These are phyloP conservation scores for Pogonocichla stellata DNA, from an alignment of 2,113 vertebrate species.

Conservation along the genomic window DNA sequence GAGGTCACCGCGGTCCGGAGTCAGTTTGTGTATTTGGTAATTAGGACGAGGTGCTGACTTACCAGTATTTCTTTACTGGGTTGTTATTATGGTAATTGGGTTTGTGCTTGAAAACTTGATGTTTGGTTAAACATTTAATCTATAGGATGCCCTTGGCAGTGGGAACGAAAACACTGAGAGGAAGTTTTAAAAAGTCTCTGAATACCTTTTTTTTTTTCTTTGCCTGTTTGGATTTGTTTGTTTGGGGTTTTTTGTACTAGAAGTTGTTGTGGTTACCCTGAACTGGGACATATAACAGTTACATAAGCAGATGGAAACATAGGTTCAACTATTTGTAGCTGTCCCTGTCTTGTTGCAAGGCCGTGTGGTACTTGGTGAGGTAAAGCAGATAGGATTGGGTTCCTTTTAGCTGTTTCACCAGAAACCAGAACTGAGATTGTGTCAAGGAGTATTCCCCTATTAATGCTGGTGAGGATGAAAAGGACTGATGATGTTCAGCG, in stretches of 20 bases:
- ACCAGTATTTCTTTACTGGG: not conserved
- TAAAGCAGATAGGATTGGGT: not conserved
- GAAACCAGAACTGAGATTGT: not conserved
- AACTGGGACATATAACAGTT: not conserved
- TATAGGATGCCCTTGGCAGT: not conserved
- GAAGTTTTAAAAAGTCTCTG: not conserved
- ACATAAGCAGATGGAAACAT: not conserved
- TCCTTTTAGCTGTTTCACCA: not conserved
- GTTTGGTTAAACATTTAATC: not conserved
- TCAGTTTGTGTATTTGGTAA: not conserved
- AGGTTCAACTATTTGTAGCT: not conserved
- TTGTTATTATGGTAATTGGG: not conserved
- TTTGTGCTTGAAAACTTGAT: not conserved
- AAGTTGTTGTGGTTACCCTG: not conserved
- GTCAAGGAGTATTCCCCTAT: not conserved
- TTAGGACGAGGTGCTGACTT: not conserved
- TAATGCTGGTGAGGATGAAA: not conserved
- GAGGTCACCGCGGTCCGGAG: not conserved
- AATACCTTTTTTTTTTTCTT: not conserved
- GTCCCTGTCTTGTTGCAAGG: not conserved
- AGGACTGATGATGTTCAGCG: not conserved
- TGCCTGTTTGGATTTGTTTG: not conserved
- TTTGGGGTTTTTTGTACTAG: not conserved
- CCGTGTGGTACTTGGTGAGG: accelerated
- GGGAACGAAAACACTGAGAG: not conserved